A percentile compares a stretch with the other conserved stretches of the same genome.
These are phyloP conservation scores for Morpho deidamia DNA, from an alignment of 2,888 invertebrate genomes.

Conservation along the genomic window DNA sequence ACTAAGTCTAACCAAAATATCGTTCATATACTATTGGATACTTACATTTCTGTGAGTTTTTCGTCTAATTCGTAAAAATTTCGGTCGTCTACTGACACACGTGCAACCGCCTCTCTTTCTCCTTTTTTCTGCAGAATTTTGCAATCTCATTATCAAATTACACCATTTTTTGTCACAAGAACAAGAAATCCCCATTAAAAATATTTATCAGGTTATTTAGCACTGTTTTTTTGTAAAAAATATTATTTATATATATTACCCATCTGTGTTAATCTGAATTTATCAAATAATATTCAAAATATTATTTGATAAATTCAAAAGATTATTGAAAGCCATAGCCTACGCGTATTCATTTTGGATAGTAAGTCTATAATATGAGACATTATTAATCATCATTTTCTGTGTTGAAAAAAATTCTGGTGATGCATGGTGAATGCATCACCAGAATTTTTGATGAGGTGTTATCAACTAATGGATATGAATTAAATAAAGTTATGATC, in stretches of 20 bases:
- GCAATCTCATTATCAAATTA: constrained; percentile 29
- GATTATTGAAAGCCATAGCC: background rate
- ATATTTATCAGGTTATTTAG: no score
- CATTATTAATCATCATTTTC: no score
- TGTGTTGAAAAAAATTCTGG: no score
- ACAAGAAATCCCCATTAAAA: constrained; percentile 19
- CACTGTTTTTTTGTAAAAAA: no score
- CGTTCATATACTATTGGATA: background rate
- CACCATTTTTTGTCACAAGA: constrained; percentile 29
- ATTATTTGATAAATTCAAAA: background rate
- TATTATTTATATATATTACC: no score
- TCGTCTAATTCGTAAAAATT: constrained; percentile 38
- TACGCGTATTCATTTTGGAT: background rate
- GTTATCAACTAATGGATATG: no score
- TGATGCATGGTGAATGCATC: no score
- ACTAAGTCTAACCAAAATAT: no score
- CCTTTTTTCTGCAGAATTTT: constrained; percentile 36
- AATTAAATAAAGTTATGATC: no score
- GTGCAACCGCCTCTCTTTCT: constrained; percentile 23
- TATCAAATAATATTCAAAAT: background rate
- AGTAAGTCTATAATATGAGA: background rate
- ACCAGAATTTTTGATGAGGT: no score
- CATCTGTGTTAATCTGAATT: no score
- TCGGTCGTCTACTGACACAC: constrained; percentile 35
- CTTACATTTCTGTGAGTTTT: constrained; percentile 14